These are phyloP conservation scores for Lordiphosa fenestrarum DNA, from an alignment of 2,888 invertebrate genomes.

Conservation along the genomic window DNA sequence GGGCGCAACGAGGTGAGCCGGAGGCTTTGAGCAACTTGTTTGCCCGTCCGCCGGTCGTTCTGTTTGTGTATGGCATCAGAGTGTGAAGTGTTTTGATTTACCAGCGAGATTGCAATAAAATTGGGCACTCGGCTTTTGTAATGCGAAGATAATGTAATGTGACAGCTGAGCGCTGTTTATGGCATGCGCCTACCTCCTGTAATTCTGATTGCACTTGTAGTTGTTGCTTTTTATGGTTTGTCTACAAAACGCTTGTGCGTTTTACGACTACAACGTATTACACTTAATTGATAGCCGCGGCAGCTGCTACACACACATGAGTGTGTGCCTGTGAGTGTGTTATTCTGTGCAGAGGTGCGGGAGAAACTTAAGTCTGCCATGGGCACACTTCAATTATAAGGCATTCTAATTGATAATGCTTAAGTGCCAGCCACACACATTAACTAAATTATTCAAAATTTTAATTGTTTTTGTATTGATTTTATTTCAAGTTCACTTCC, in stretches of 20 bases:
- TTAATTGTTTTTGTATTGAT: conserved; percentile 23
- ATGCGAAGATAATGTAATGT: conserved; percentile 46
- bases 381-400: conserved; percentile 1
- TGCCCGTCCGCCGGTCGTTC: background rate
- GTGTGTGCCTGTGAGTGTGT: background rate
- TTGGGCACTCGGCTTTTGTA: conserved; percentile 38
- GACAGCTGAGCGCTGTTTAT: conserved; percentile 28
- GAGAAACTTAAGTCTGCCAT: conserved; percentile 29
- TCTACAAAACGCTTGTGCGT: conserved; percentile 21
- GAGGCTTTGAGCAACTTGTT: conserved; percentile 8
- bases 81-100: conserved; percentile 43
- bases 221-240: conserved; percentile 40
- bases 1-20: background rate
- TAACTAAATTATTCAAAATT: conserved; percentile 24
- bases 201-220: conserved; percentile 50
- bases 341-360: background rate
- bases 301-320: conserved; percentile 32
- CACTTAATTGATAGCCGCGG: conserved; percentile 55
- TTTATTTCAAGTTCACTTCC: conserved; percentile 36
- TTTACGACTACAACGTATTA: conserved; percentile 59
- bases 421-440: conserved; percentile 9
- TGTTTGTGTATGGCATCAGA: conserved; percentile 24
- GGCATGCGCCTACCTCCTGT: conserved; percentile 32
- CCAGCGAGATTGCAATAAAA: conserved; percentile 41
- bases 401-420: conserved; percentile 1